Percentiles rank a stretch among this genome's conserved stretches.
Evolutionary conservation across 2,797 vertebrate genomes (phyloP).

Genomic region (Pantherophis alleghaniensis): DNA sequence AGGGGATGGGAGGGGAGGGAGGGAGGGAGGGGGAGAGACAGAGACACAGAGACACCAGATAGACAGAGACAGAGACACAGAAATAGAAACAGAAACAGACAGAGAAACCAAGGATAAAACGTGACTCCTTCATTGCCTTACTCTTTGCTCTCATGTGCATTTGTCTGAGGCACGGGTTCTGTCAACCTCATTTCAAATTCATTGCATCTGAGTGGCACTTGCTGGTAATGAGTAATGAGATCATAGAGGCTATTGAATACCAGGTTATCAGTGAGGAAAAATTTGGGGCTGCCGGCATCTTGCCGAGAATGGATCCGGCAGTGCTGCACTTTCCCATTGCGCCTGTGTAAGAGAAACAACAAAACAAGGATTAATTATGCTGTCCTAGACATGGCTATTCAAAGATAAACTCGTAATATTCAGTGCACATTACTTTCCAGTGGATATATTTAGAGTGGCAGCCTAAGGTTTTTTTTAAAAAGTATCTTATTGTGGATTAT

Average conservation of each 20-base stretch:
- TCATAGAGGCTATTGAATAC: slow-evolving; percentile 96
- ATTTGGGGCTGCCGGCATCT: slow-evolving; percentile 94
- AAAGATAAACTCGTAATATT: not conserved
- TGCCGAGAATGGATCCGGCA: slow-evolving; percentile 98
- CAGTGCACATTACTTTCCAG: not conserved
- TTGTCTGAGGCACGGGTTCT: slow-evolving; percentile 95
- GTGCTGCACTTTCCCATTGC: slow-evolving; percentile 94
- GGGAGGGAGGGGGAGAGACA: not conserved
- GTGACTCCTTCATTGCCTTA: slow-evolving; percentile 67
- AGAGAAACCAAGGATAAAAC: not conserved
- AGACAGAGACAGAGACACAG: not conserved
- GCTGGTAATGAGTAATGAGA: slow-evolving; percentile 97
- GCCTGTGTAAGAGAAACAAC: slow-evolving; percentile 72
- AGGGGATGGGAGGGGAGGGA: not conserved
- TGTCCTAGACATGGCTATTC: not conserved
- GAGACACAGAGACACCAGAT: too few species aligned
- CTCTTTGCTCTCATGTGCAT: slow-evolving; percentile 99
- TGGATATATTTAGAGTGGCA: not conserved
- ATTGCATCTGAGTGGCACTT: slow-evolving; percentile 95
- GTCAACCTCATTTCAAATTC: slow-evolving; percentile 99
- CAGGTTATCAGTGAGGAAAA: slow-evolving; percentile 98
- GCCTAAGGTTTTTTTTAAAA: not conserved
- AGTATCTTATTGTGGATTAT: not conserved
- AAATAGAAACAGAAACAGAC: not conserved
- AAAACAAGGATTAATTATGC: too few species aligned